Percentiles rank a stretch among this genome's conserved stretches.
Conservation (phyloP, 2,797 vertebrate genomes). For the Chrysocyon brachyurus region DNA sequence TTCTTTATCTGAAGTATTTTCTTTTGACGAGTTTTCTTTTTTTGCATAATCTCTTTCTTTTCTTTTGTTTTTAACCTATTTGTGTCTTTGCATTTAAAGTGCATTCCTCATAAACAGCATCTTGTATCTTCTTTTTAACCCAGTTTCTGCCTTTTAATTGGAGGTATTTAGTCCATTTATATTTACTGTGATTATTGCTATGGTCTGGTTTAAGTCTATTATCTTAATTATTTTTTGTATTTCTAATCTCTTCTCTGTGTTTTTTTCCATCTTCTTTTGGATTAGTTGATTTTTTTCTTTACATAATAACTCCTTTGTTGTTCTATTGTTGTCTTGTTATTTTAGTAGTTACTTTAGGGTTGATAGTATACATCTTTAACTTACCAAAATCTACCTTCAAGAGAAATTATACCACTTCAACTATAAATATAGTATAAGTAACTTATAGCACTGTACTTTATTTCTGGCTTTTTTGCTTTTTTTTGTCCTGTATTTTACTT, state of each 20-base stretch:
- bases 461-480: not conserved
- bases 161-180: not conserved
- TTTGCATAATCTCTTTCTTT: not conserved
- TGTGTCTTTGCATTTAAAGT: not conserved
- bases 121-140: not conserved
- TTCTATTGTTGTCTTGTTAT: not conserved
- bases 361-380: not conserved
- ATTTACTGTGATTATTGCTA: slow-evolving; percentile 19
- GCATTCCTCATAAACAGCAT: not conserved
- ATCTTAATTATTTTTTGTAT: not conserved
- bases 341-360: not conserved
- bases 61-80: slow-evolving; percentile 14
- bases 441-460: not conserved
- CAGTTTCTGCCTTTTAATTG: not conserved
- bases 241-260: not conserved
- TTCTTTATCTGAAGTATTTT: slow-evolving; percentile 22
- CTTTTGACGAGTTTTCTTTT: not conserved
- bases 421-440: not conserved
- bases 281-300: not conserved
- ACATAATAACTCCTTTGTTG: not conserved
- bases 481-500: not conserved
- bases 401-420: not conserved
- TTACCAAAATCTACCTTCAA: not conserved
- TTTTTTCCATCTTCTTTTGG: not conserved
- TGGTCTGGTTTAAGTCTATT: not conserved